Evolutionary conservation across 2,113 vertebrate species (phyloP).

Genomic region (Mastomys natalensis): DNA sequence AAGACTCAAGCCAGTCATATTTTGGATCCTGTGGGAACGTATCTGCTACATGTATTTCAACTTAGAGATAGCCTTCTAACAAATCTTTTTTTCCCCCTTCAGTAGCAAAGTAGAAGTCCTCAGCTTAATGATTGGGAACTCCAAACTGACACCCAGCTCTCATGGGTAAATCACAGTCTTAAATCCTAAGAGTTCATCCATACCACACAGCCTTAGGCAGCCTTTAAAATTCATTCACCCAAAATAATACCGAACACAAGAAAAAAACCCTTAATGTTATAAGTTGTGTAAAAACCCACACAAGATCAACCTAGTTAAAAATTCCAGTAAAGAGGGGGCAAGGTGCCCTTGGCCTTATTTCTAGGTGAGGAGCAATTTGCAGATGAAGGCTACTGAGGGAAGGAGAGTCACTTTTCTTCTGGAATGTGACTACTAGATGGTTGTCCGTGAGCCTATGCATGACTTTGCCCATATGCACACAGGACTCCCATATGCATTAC

Average conservation of each 20-base stretch:
- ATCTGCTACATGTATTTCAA: neutral
- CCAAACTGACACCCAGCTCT: neutral
- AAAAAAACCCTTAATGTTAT: neutral
- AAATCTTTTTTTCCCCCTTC: neutral
- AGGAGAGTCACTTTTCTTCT: neutral
- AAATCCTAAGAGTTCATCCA: neutral
- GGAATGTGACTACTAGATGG: neutral
- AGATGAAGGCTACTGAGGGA: neutral
- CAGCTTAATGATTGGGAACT: neutral
- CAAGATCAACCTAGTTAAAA: neutral
- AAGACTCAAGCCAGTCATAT: neutral
- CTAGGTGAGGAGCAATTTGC: neutral
- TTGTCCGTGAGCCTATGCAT: too few relatives aligned
- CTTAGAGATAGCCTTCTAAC: neutral
- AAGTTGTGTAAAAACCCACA: neutral
- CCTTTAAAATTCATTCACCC: neutral
- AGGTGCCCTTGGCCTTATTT: neutral
- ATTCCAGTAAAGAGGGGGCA: neutral
- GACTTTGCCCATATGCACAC: neutral
- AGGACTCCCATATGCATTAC: too few relatives aligned
- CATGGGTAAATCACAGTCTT: neutral
- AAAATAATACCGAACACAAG: neutral
- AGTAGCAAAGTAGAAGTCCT: neutral
- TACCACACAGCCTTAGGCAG: neutral
- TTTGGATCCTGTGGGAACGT: neutral